Conservation (phyloP, 2,888 invertebrate species). For the Lepidochrysops patricia region DNA sequence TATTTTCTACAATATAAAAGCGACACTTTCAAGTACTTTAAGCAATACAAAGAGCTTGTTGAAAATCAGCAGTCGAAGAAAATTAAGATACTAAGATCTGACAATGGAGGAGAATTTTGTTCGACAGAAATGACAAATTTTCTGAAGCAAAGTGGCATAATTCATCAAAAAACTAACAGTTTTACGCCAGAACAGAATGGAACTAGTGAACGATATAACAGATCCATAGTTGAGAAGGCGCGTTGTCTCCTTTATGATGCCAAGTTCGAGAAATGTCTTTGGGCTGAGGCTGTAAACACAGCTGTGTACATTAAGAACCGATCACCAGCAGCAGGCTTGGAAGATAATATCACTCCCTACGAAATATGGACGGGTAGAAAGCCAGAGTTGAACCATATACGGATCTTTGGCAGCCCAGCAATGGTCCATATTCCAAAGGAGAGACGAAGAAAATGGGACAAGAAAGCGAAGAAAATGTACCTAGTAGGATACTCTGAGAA, state of each 20-base stretch:
- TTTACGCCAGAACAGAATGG: slow-evolving; percentile 28
- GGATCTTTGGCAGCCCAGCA: slow-evolving; percentile 24
- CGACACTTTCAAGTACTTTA: neutral
- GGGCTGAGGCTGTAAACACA: neutral
- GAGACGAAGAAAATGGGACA: slow-evolving; percentile 26
- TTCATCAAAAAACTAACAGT: slow-evolving; percentile 25
- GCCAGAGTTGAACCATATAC: slow-evolving; percentile 21
- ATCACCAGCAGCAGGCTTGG: neutral
- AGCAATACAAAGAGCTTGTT: neutral
- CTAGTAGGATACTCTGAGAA: slow-evolving; percentile 27
- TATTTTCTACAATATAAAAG: slow-evolving; percentile 15
- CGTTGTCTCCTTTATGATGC: neutral
- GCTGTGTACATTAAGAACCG: neutral
- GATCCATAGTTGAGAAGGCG: neutral
- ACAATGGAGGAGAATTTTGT: neutral
- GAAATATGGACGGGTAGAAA: slow-evolving; percentile 26
- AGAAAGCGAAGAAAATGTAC: slow-evolving; percentile 21
- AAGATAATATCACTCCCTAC: slow-evolving; percentile 20
- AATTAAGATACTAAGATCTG: neutral
- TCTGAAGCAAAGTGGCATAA: slow-evolving; percentile 16
- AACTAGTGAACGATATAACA: neutral
- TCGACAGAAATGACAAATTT: neutral
- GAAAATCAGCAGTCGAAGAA: neutral
- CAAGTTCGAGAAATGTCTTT: neutral
- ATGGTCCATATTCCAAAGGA: slow-evolving; percentile 24